A percentile compares a stretch with the other conserved stretches of the same genome.
These are phyloP conservation scores for Incurvaria masculella DNA, from an alignment of 2,888 invertebrate species.

Conservation along the genomic window DNA sequence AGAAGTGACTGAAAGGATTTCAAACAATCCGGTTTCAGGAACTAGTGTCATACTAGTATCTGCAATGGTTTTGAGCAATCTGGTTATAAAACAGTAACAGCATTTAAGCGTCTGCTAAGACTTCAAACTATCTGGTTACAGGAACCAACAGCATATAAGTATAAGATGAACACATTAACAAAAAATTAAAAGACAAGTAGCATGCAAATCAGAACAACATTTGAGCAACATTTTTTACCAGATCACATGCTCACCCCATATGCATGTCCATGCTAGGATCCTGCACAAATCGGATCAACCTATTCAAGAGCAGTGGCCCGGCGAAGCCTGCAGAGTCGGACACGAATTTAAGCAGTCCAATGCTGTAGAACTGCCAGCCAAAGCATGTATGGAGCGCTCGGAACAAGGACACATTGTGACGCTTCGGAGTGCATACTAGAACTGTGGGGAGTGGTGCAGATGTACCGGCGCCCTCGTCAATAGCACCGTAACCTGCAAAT, in stretches of 20 bases:
- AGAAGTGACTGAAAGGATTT: no score
- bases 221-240: no score
- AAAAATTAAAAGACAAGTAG: no score
- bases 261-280: constrained; percentile 62
- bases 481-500: constrained; percentile 37
- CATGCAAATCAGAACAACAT: no score
- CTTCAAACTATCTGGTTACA: no score
- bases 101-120: no score
- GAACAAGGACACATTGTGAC: constrained; percentile 57
- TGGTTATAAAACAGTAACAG: no score
- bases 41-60: no score
- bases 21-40: no score
- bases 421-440: constrained; percentile 28
- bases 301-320: constrained; percentile 84
- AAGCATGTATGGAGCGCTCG: constrained; percentile 72
- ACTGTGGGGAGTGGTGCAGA: constrained; percentile 42
- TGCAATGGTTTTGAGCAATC: no score
- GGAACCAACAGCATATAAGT: no score
- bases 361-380: constrained; percentile 77
- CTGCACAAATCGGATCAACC: constrained; percentile 76
- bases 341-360: constrained; percentile 78
- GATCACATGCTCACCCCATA: constrained; percentile 67
- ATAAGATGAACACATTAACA: no score
- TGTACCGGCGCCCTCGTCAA: constrained; percentile 28
- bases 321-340: constrained; percentile 84